A percentile compares a stretch with the other conserved stretches of the same genome.
Conservation (phyloP, 2,113 vertebrate species). For the Corythoichthys haematopterus region DNA sequence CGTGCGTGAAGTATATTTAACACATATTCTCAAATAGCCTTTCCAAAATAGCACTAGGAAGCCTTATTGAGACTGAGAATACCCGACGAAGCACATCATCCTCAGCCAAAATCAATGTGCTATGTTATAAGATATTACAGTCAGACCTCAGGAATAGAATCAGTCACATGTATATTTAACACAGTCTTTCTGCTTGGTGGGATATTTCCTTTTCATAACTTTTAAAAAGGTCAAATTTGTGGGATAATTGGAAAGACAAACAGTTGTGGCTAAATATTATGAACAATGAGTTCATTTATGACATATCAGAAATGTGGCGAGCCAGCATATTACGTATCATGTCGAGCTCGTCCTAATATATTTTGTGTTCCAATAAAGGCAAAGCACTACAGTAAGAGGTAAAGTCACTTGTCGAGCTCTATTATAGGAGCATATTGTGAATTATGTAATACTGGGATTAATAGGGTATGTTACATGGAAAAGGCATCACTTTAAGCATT, state of each 20-base stretch:
- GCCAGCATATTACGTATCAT: not conserved
- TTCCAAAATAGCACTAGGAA: conserved; percentile 70
- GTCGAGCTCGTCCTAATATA: not conserved
- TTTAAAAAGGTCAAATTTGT: conserved; percentile 48
- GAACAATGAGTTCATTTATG: not conserved
- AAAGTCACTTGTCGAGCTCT: not conserved
- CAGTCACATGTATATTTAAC: conserved; percentile 66
- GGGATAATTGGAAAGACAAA: not conserved
- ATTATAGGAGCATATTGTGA: not conserved
- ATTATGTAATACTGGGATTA: not conserved
- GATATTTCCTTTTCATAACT: conserved; percentile 50
- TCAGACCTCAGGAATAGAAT: conserved; percentile 66
- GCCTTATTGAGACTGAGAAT: conserved; percentile 57
- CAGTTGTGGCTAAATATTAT: conserved; percentile 3
- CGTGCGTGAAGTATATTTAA: conserved; percentile 60
- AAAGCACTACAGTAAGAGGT: not conserved
- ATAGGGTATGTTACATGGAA: not conserved
- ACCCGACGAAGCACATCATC: conserved; percentile 66
- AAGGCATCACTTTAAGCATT: not conserved
- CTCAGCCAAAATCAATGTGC: conserved; percentile 63
- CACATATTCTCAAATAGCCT: conserved; percentile 51
- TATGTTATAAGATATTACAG: conserved; percentile 68
- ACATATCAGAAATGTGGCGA: not conserved
- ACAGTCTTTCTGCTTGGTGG: conserved; percentile 56
- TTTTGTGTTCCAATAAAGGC: not conserved